Evolutionary conservation across 2,113 vertebrate genomes (phyloP).

Genomic region (Sphyrna mokarran): DNA sequence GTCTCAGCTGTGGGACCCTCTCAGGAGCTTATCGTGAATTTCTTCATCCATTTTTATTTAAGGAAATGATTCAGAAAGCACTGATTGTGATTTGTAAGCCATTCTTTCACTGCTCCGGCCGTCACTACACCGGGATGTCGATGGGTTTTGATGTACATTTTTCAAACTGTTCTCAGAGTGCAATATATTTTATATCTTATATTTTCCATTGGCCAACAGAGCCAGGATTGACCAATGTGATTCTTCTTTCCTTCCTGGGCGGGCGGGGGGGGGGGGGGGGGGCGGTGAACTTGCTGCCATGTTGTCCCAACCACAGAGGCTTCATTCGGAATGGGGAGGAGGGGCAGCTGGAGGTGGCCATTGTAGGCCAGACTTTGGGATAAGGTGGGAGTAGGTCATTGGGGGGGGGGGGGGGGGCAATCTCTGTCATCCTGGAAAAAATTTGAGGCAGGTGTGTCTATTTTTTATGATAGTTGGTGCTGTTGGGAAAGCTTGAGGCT

Average conservation of each 20-base stretch:
- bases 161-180: constrained; percentile 31
- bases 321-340: neutral
- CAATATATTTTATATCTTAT: constrained; percentile 34
- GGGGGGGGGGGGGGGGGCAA: no score
- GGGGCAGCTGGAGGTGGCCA: no score
- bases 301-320: neutral
- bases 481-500: neutral
- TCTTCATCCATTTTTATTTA: neutral
- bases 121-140: neutral
- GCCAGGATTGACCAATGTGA: neutral
- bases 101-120: neutral
- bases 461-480: neutral
- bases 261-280: neutral
- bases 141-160: constrained; percentile 17
- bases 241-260: neutral
- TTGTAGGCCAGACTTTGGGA: no score
- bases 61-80: constrained; percentile 9
- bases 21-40: neutral
- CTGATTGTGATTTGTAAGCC: constrained; percentile 21
- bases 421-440: neutral
- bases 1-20: neutral
- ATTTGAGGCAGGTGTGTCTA: neutral
- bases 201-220: neutral
- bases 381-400: no score
- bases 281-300: neutral